phyloP scores from a whole-genome alignment of 2,797 vertebrate genomes.

The Anguilla obscura region DNA sequence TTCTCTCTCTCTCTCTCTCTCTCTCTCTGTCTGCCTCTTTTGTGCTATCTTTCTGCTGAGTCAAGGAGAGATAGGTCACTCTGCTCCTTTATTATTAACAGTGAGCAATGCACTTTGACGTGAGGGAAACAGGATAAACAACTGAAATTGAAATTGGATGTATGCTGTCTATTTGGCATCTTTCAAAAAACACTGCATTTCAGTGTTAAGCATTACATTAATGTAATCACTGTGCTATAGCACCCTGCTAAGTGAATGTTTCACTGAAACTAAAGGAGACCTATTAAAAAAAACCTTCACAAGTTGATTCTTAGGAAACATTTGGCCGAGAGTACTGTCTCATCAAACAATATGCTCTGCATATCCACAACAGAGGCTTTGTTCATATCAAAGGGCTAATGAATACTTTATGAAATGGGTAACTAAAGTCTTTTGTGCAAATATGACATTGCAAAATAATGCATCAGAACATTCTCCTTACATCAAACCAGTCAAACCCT shows the following conservation, averaged over 20 bases:
- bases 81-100: slow-evolving; percentile 5
- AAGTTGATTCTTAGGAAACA: slow-evolving; percentile 5
- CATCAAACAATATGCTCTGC: slow-evolving; percentile 2
- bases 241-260: not conserved
- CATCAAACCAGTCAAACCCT: not conserved
- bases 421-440: slow-evolving; percentile 36
- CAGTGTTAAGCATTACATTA: not conserved
- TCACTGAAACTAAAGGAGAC: not conserved
- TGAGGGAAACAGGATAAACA: slow-evolving; percentile 2
- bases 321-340: not conserved
- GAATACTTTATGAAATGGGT: slow-evolving; percentile 41
- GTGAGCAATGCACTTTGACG: not conserved
- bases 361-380: slow-evolving; percentile 24
- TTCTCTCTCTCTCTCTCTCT: not conserved
- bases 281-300: slow-evolving; percentile 25
- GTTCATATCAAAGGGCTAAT: slow-evolving; percentile 35
- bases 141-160: not conserved
- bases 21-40: not conserved
- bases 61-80: not conserved
- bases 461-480: not conserved
- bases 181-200: not conserved
- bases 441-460: not conserved
- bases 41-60: not conserved
- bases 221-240: not conserved
- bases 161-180: slow-evolving; percentile 18